A percentile compares a stretch with the other conserved stretches of the same genome.
Evolutionary conservation across 2,797 vertebrate species (phyloP).

Genomic region (Hypotaenidia philippensis): DNA sequence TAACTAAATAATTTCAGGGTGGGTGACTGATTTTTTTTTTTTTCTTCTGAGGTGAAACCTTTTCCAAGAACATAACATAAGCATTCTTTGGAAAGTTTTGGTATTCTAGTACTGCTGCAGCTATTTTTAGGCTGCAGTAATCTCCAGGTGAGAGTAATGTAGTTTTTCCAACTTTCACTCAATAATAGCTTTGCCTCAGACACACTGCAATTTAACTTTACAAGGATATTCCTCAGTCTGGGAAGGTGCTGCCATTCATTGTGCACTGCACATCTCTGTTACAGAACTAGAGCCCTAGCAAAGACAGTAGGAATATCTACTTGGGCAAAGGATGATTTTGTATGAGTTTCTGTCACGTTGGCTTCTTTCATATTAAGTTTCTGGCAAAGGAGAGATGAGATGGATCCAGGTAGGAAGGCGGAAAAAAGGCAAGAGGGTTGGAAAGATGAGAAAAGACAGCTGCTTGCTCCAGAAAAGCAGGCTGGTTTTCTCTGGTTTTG

Average conservation of each 20-base stretch:
- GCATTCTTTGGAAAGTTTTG: background rate
- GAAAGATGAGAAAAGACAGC: background rate
- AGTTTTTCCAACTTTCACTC: background rate
- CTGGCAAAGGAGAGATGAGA: background rate
- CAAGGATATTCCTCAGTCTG: background rate
- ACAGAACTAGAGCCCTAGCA: background rate
- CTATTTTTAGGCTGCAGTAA: background rate
- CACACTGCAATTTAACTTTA: background rate
- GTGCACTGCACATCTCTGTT: background rate
- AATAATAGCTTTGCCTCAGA: background rate
- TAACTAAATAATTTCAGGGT: background rate
- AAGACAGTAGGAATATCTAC: background rate
- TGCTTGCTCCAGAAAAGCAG: background rate
- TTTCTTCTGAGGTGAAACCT: background rate
- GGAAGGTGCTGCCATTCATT: background rate
- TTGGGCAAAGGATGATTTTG: background rate
- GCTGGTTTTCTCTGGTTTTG: background rate
- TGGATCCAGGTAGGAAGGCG: background rate
- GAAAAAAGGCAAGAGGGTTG: background rate
- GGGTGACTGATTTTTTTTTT: background rate
- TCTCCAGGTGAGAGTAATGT: background rate
- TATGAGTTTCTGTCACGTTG: background rate
- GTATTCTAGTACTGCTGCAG: background rate
- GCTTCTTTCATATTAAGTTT: background rate
- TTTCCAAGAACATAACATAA: background rate